These are phyloP conservation scores for human DNA, from an alignment of 2,113 vertebrate genomes.

Conservation along the genomic window GRCh38 chr3:106057501-106058000, in stretches of 20 bases:
- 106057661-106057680: neutral
- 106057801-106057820: neutral
- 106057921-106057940: neutral
- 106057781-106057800: neutral
- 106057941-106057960: neutral
- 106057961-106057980: neutral
- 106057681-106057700: neutral
- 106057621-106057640: neutral
- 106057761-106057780: neutral
- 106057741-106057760: neutral
- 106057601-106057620: neutral
- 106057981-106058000: neutral
- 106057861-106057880: neutral
- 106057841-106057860: neutral
- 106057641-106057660: neutral
- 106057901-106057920: neutral
- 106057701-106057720: neutral
- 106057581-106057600: too few species aligned
- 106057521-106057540: neutral
- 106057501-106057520: neutral
- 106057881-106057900: neutral
- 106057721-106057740: neutral
- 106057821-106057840: neutral
- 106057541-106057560: neutral
- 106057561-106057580: constrained; percentile 20